phyloP scores from a whole-genome alignment of 2,797 vertebrate species.

The Choloepus didactylus region DNA sequence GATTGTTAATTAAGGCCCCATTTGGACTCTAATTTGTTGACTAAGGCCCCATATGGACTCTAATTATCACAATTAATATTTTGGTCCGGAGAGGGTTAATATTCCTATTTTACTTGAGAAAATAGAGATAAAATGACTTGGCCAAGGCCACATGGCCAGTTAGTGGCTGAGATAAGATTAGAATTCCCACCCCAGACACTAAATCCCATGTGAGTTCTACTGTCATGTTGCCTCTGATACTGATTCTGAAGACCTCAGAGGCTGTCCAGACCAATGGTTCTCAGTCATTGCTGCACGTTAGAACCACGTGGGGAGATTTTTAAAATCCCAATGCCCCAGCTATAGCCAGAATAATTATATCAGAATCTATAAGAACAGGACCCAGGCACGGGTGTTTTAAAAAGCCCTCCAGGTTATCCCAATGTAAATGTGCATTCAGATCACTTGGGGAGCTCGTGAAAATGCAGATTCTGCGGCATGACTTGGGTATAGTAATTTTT shows the following conservation, averaged over 20 bases:
- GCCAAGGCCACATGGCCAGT: neutral
- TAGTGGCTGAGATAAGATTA: neutral
- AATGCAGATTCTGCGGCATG: neutral
- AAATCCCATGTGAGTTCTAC: neutral
- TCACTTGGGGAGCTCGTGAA: neutral
- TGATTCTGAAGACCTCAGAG: neutral
- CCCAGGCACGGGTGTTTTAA: neutral
- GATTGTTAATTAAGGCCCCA: neutral
- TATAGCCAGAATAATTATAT: neutral
- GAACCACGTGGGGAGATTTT: neutral
- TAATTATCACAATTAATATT: constrained; percentile 17
- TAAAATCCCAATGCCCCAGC: neutral
- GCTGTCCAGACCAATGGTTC: too few species aligned
- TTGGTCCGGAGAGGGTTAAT: neutral
- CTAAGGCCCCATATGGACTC: neutral
- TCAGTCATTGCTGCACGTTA: neutral
- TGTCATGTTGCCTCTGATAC: neutral
- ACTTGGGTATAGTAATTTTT: neutral
- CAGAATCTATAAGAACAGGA: neutral
- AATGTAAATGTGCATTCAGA: neutral
- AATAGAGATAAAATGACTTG: neutral
- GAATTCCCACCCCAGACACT: neutral
- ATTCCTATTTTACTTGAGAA: constrained; percentile 7
- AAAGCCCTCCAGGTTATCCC: neutral
- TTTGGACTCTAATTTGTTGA: neutral